Evolutionary conservation across 1,140 invertebrate species (phyloP), one percentile per base, ranked within the genome.

Genomic region (Rhynchophorus ferrugineus): DNA sequence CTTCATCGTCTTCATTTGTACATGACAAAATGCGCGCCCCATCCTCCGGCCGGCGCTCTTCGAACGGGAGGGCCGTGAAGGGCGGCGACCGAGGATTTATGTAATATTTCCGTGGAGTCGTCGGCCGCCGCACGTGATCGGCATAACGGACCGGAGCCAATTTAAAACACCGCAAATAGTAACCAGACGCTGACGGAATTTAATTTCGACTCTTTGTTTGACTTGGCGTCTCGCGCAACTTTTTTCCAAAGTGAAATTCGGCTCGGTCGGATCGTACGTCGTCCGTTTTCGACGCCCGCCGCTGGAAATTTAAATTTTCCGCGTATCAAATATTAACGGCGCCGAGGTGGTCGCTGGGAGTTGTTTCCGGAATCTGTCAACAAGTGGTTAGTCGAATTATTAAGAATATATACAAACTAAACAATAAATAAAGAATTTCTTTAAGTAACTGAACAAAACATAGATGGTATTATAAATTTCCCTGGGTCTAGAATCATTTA

Each of bases 111-210:
- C 50, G 14, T 45, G 33, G 35, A n/a, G 20, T 20, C n/a, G 16
- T 11, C 20, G 35, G 36, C 11, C 8, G 14, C 7, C n/a, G 20
- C 50, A 46, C 50, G 50, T 53, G 50, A 53, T 17, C 34, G 16
- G 50, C 50, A 53, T 53, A 53, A 45, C 20, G 33, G n/a, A 9
- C 17, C n/a, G 19, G 22, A 21, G 13, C 50, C 44, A 53, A 53
- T 53, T 53, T 53, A 53, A 53, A 53, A 53, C 34, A 53, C 44
- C 50, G 50, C 50, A 53, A 53, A 45, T 46, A 53, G 50, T 53
- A 53, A 53, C 50, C 43, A 53, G 43, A 53, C 50, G 50, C 50
- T 41, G 50, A 39, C 44, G 50, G 50, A 53, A 53, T 53, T 45
- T 53, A 53, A 53, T 53, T 45, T 53, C 37, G 39, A 34, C 16